Conservation (phyloP, 2,888 invertebrate genomes). For the Protonemura montana region DNA sequence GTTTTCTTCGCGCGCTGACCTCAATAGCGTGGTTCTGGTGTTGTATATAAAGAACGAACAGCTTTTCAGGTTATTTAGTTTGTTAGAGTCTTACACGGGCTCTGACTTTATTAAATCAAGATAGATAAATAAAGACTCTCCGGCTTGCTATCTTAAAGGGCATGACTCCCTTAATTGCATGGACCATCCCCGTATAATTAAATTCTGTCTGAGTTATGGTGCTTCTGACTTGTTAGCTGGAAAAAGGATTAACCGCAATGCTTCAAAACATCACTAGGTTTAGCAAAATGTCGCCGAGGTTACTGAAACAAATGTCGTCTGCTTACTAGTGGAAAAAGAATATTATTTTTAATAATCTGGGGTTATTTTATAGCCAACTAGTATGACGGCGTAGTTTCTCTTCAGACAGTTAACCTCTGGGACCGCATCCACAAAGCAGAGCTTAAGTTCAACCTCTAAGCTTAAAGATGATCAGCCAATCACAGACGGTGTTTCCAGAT, state of each 20-base stretch:
- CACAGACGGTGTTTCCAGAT: no score
- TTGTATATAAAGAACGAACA: neutral
- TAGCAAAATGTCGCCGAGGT: neutral
- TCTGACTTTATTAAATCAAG: conserved; percentile 41
- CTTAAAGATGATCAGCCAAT: no score
- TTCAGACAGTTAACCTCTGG: no score
- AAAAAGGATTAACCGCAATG: conserved; percentile 35
- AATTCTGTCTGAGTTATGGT: conserved; percentile 47
- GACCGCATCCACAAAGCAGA: no score
- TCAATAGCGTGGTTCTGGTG: conserved; percentile 14
- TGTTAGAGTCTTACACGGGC: conserved; percentile 9
- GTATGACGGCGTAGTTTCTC: no score
- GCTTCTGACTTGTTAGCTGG: conserved; percentile 29
- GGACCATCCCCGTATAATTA: conserved; percentile 44
- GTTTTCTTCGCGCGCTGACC: conserved; percentile 26
- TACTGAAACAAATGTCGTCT: neutral
- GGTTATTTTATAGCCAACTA: no score
- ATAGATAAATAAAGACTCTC: conserved; percentile 34
- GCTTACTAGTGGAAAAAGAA: neutral
- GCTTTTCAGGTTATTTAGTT: conserved; percentile 34
- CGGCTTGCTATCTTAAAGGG: conserved; percentile 30
- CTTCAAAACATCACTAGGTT: conserved; percentile 22
- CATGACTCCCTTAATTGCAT: conserved; percentile 45
- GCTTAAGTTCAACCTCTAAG: no score
- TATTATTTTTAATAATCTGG: neutral